Evolutionary conservation across 2,113 vertebrate genomes (phyloP), one percentile per base, ranked within the genome.

Genomic region (Callipepla squamata): DNA sequence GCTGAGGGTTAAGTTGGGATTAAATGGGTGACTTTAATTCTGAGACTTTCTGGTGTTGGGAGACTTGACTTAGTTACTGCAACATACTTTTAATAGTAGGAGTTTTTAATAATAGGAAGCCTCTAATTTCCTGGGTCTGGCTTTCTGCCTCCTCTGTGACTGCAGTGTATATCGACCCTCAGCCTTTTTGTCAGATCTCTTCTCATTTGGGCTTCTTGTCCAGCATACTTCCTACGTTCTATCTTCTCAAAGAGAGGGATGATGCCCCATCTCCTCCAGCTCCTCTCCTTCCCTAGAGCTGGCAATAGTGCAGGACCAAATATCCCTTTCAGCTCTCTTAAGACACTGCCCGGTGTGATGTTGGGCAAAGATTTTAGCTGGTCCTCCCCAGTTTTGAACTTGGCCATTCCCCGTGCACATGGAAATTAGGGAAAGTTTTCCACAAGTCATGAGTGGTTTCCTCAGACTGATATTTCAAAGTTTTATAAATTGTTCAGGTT

Each of bases 341-440:
- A 80, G 38, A 34, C 81, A 4, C 42, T 85, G 34, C 65, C n/a
- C 53, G 58, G 16, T 4, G 12, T 82, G 59, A 20, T 58, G 73
- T 80, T 19, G 18, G 32, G 17, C 30, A 81, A 53, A 13, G 19
- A 22, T 72, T 32, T 86, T 0, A 1, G 7, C 23, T 22, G 7
- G 3, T 73, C 6, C 16, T 23, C 25, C 32, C 7, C 21, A 40
- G 25, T 77, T 79, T 73, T 50, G 74, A 20, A 6, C 40, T 81
- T 61, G 58, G 17, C 23, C 0, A 0, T 63, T 23, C 51, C 51
- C 42, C 2, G 1, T 12, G 42, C 42, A 47, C 74, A 62, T 34
- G 17, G 34, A 70, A 55, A 74, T 20, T 63, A 28, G 21, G 47
- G 23, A 10, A 53, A 53, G 6, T 87, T 85, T 85, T 79, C 32